Evolutionary conservation across 2,888 invertebrate genomes (phyloP), one percentile per base, ranked within the genome.

Genomic region (Saturnia pavonia): DNA sequence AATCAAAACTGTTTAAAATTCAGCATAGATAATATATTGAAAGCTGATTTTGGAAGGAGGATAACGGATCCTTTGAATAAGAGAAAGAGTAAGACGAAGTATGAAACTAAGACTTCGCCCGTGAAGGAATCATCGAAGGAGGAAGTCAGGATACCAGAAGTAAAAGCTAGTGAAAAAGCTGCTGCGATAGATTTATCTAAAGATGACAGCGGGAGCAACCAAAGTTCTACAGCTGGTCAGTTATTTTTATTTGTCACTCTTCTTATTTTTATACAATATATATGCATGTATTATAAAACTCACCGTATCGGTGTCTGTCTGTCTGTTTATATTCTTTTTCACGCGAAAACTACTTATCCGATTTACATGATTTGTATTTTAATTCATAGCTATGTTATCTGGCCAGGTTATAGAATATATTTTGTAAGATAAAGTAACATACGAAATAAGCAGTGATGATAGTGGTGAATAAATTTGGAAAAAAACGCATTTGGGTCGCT

Each of bases 1-100:
- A 94, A 95, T 74, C 95, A 95, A 74, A 92, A 92, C 67, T 95
- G 95, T 77, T 87, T 98, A 45, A 96, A 97, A 78, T 98, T 97
- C 91, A 97, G 97, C 82, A 97, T 98, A 85, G 97, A 97, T 81
- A 97, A 98, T 88, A 98, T 98, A 74, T 89, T 98, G 40, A 96
- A 97, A 82, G 97, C 97, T 0, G 97, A 98, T 85, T 98, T 98
- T 77, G 97, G 98, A 0, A 93, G 96, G 45, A 85, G 96, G 67
- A 96, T 96, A 54, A 96, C 96, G 0, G 96, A 96, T 80, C 96
- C 96, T 16, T 90, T 96, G 70, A 94, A 94, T 68, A 96, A 95
- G 73, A 92, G 95, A 71, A 96, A 95, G 79, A 85, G 87, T 71
- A 92, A 90, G 63, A 77, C 82, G 6, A 85, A 89, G 70, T 79